phyloP scores from a whole-genome alignment of 2,797 vertebrate genomes.

The Antrozous pallidus region DNA sequence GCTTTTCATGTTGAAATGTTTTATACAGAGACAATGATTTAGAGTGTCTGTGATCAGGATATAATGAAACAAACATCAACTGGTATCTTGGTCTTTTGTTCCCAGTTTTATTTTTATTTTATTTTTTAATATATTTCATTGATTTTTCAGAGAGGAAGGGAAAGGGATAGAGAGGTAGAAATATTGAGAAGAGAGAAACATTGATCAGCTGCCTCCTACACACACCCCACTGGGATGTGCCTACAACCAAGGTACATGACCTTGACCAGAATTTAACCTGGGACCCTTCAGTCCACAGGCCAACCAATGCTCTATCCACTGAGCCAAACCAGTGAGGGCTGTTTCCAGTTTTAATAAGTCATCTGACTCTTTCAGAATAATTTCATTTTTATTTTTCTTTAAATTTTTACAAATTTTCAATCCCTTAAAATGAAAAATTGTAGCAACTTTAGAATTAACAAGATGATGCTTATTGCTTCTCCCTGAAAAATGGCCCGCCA shows the following conservation, averaged over 20 bases:
- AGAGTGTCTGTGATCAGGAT: conserved; percentile 31
- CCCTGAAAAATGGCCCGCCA: neutral
- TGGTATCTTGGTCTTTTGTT: neutral
- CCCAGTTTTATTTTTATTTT: neutral
- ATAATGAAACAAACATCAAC: neutral
- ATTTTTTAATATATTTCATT: too few species aligned
- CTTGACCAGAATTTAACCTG: too few species aligned
- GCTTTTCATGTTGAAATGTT: conserved; percentile 32
- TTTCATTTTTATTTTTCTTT: conserved; percentile 5
- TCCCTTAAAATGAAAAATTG: neutral
- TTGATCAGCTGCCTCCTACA: too few species aligned
- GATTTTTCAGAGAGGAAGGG: too few species aligned
- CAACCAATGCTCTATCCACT: too few species aligned
- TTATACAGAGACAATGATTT: conserved; percentile 33
- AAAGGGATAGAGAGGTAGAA: too few species aligned
- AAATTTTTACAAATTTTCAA: neutral
- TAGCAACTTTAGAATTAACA: neutral
- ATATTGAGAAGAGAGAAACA: too few species aligned
- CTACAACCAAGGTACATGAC: too few species aligned
- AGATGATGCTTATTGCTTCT: neutral
- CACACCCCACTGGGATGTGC: too few species aligned
- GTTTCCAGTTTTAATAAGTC: neutral
- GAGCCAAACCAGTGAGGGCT: neutral
- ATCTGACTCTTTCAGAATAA: neutral
- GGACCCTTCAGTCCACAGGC: too few species aligned